Percentiles rank a stretch among this genome's conserved stretches.
These are phyloP conservation scores for Tragelaphus buxtoni DNA, from an alignment of 2,113 vertebrate species.

Conservation along the genomic window DNA sequence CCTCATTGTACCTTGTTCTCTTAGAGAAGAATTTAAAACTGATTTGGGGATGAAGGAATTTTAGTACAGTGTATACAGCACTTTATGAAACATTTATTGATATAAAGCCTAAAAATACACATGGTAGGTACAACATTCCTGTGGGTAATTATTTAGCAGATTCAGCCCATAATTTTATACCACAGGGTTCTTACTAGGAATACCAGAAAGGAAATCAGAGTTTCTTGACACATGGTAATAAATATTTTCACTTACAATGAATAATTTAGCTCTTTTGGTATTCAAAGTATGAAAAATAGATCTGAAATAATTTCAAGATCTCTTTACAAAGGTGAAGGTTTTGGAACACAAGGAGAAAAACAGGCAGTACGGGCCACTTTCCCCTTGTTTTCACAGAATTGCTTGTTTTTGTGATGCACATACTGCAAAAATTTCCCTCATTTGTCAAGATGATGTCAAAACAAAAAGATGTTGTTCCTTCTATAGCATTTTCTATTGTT, in stretches of 20 bases:
- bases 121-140: slow-evolving; percentile 51
- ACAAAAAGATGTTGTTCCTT: slow-evolving; percentile 40
- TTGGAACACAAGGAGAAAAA: not conserved
- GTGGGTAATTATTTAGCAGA: slow-evolving; percentile 68
- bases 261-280: slow-evolving; percentile 69
- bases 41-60: slow-evolving; percentile 66
- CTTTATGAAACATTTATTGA: slow-evolving; percentile 76
- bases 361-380: not conserved
- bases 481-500: not conserved
- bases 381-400: slow-evolving; percentile 31
- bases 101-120: slow-evolving; percentile 72
- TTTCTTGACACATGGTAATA: slow-evolving; percentile 68
- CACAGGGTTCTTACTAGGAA: slow-evolving; percentile 64
- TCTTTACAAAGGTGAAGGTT: slow-evolving; percentile 21
- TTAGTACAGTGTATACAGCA: slow-evolving; percentile 47
- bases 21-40: slow-evolving; percentile 62
- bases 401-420: slow-evolving; percentile 38
- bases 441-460: slow-evolving; percentile 41
- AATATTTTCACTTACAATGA: slow-evolving; percentile 76
- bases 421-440: not conserved
- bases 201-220: slow-evolving; percentile 66
- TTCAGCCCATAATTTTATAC: slow-evolving; percentile 54
- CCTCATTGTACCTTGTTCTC: not conserved
- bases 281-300: slow-evolving; percentile 40
- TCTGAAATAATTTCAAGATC: slow-evolving; percentile 57